Evolutionary conservation across 2,797 vertebrate genomes (phyloP), one percentile per base, ranked within the genome.

Genomic region (Hafferia zeledoni): DNA sequence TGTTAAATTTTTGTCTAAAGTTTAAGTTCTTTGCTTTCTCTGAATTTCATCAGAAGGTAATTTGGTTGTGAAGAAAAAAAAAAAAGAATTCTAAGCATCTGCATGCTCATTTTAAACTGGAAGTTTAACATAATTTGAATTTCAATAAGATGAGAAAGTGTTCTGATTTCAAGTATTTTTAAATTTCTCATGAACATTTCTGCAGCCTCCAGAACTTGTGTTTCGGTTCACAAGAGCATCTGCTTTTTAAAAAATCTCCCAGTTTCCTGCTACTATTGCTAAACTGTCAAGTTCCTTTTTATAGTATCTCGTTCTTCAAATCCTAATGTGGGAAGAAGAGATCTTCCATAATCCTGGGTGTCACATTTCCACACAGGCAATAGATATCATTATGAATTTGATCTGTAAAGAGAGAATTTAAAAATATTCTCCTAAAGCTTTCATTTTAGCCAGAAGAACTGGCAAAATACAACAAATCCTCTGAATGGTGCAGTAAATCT

Each of bases 21-120:
- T 89, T 87, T 80, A 93, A 91, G 78, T 69, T 39, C 65, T 90
- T 91, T 90, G 50, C 74, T 94, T 81, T 82, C 77, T 71, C 43
- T 83, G 77, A 95, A 91, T 96, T 95, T 83, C 79, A 94, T 94
- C 47, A 94, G 65, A 96, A 94, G 76, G 61, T 91, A 90, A 83
- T 91, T 86, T 90, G 20, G 46, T 75, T 81, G 85, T 2, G 5
- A 46, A n/a, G 12, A 6, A 0, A 2, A 15, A 49, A 86, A 39
- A 65, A 33, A 23, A 56, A 33, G 3, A 74, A 65, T 59, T 86
- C 76, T 50, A 61, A 91, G 80, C 74, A 93, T 93, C 68, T 89
- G 92, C 77, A 72, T 79, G 56, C 72, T 92, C 90, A 78, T 91
- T 93, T 91, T 91, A 85, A 89, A 91, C 57, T 61, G 72, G 79